A percentile compares a stretch with the other conserved stretches of the same genome.
These are phyloP conservation scores for Anolis carolinensis DNA, from an alignment of 2,113 vertebrate genomes.

Conservation along the genomic window DNA sequence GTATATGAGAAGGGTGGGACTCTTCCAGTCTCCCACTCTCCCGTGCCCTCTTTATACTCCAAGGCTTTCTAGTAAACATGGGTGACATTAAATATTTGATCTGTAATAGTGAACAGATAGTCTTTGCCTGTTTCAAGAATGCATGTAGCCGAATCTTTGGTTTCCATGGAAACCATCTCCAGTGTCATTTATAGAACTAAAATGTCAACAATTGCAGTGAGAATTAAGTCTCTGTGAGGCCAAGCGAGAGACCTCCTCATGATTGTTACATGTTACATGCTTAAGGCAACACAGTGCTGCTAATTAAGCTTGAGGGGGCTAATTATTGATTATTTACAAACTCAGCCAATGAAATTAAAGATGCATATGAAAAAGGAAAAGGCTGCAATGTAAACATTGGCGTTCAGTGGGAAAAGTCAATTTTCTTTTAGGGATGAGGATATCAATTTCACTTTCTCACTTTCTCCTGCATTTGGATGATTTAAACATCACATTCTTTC, in stretches of 20 bases:
- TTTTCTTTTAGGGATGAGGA: background rate
- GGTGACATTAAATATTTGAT: conserved; percentile 62
- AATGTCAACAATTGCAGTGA: conserved; percentile 58
- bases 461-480: background rate
- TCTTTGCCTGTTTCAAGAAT: conserved; percentile 70
- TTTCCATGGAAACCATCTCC: conserved; percentile 74
- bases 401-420: background rate
- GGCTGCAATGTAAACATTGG: background rate
- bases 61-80: conserved; percentile 51
- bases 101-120: conserved; percentile 62
- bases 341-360: conserved; percentile 33
- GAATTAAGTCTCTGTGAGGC: conserved; percentile 55
- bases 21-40: conserved; percentile 35
- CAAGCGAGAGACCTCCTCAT: conserved; percentile 31
- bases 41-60: conserved; percentile 48
- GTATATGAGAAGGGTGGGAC: background rate
- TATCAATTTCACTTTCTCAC: background rate
- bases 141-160: conserved; percentile 67
- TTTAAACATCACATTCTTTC: background rate
- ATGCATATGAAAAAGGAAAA: conserved; percentile 30
- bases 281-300: conserved; percentile 13
- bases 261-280: conserved; percentile 49
- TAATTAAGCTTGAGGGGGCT: conserved; percentile 24
- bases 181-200: conserved; percentile 67
- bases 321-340: conserved; percentile 48